Base-by-base conservation (phyloP, 1,140 invertebrate genomes). In the Ridgeia piscesae region DNA sequence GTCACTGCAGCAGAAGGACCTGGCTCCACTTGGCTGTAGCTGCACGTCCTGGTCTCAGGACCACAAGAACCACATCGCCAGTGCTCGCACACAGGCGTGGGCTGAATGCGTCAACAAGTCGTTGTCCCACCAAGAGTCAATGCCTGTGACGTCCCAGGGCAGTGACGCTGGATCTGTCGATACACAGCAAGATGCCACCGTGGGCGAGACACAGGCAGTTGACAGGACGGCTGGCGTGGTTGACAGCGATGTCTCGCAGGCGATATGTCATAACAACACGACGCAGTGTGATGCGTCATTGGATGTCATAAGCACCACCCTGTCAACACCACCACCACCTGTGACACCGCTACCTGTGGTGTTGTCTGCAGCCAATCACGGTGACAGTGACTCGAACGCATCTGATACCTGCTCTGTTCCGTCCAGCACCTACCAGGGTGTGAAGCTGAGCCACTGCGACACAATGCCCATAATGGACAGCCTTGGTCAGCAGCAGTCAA, bases 81-180 rank as follows among this genome's bases (percentile, higher is more conserved):
- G 58, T 77, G 58, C 58, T 4, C 58, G 35, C 34, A 90, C 89
- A n/a, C 89, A 90, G 89, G 89, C 35, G 17, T 42, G 89, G 89
- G 89, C 89, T 14, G 34, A 90, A 90, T 27, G 89, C 35, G 89
- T 77, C 58, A 77, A 77, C 58, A 77, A 77, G 58, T 77, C 58
- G 17, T 77, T 77, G 58, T 77, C 58, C 58, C 27, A 21, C 58
- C 58, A 77, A 21, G 58, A 77, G 58, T 77, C 27, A 21, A 31
- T 21, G 17, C 27, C 8, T 0, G 58, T 77, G 0, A 31, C 58
- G 27, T 31, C 58, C 4, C 42, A 42, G 42, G 42, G 42, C 58
- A 14, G 58, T 21, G 27, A 77, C 58, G 27, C 58, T 27, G 58
- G 58, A 21, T 77, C 58, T 77, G 58, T 21, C 8, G 48, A 77